These are phyloP conservation scores for Synergus japonicus DNA, from an alignment of 2,888 invertebrate species.

Conservation along the genomic window DNA sequence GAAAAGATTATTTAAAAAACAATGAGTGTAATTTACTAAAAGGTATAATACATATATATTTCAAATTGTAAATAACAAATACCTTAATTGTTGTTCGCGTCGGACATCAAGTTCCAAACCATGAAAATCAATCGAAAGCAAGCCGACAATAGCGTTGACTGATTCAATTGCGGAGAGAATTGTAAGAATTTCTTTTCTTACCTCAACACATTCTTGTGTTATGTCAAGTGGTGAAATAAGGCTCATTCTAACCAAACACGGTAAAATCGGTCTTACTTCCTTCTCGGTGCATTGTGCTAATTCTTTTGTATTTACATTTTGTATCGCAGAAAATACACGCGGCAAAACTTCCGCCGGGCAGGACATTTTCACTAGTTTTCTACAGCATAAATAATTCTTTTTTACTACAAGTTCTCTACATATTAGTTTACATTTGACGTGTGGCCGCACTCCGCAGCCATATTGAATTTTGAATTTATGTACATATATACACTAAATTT, in stretches of 20 bases:
- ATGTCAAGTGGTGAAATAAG: conserved; percentile 92
- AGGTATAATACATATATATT: neutral
- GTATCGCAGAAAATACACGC: conserved; percentile 87
- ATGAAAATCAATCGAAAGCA: conserved; percentile 96
- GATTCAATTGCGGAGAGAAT: conserved; percentile 94
- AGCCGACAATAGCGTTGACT: conserved; percentile 95
- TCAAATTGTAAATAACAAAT: conserved; percentile 43
- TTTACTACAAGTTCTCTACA: neutral
- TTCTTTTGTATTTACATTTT: conserved; percentile 88
- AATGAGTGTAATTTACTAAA: too few relatives aligned
- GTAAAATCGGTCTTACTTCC: conserved; percentile 93
- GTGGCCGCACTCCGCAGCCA: conserved; percentile 4
- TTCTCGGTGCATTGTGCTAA: conserved; percentile 86
- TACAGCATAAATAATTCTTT: neutral
- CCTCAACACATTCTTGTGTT: conserved; percentile 89
- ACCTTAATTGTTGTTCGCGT: conserved; percentile 92
- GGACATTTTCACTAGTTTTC: conserved; percentile 57
- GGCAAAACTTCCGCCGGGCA: conserved; percentile 81
- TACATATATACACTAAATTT: too few relatives aligned
- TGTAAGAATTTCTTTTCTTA: conserved; percentile 92
- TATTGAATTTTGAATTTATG: neutral
- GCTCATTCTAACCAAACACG: conserved; percentile 96
- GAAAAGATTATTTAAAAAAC: too few relatives aligned
- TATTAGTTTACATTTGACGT: neutral
- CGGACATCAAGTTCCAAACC: conserved; percentile 94